Evolutionary conservation across 2,888 invertebrate genomes (phyloP).

Genomic region (Idaea straminata): DNA sequence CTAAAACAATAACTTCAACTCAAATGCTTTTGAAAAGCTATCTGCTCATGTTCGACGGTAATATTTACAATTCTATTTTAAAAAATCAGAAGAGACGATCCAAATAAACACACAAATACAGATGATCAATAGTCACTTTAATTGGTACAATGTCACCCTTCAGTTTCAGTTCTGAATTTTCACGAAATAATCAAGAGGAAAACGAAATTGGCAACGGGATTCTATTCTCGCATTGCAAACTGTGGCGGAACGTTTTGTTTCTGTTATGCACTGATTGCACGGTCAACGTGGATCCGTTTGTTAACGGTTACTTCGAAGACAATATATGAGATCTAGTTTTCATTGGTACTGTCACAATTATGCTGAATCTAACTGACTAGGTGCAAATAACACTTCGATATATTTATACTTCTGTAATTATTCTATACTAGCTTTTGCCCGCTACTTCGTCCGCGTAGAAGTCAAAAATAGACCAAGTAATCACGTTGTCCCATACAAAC

Average conservation of each 20-base stretch:
- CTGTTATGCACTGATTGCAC: conserved; percentile 65
- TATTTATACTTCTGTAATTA: no score
- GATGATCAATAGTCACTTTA: conserved; percentile 23
- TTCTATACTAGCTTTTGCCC: no score
- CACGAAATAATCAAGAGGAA: conserved; percentile 26
- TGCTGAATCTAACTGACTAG: background rate
- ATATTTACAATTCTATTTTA: background rate
- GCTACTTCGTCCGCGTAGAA: no score
- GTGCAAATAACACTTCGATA: background rate
- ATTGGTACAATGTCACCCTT: conserved; percentile 23
- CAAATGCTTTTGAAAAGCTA: background rate
- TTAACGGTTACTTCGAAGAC: conserved; percentile 54
- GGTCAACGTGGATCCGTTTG: conserved; percentile 40
- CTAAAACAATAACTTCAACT: background rate
- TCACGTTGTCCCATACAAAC: no score
- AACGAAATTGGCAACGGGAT: conserved; percentile 22
- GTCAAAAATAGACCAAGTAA: no score
- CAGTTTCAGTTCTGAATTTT: conserved; percentile 22
- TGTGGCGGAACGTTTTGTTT: conserved; percentile 48
- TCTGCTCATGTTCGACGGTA: background rate
- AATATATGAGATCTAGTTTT: conserved; percentile 36
- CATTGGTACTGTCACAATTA: background rate
- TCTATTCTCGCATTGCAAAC: conserved; percentile 28
- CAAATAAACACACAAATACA: conserved; percentile 20
- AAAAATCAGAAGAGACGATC: conserved; percentile 14